These are phyloP conservation scores for Cryptomyrus ogoouensis DNA, from an alignment of 2,113 vertebrate genomes.

Conservation along the genomic window DNA sequence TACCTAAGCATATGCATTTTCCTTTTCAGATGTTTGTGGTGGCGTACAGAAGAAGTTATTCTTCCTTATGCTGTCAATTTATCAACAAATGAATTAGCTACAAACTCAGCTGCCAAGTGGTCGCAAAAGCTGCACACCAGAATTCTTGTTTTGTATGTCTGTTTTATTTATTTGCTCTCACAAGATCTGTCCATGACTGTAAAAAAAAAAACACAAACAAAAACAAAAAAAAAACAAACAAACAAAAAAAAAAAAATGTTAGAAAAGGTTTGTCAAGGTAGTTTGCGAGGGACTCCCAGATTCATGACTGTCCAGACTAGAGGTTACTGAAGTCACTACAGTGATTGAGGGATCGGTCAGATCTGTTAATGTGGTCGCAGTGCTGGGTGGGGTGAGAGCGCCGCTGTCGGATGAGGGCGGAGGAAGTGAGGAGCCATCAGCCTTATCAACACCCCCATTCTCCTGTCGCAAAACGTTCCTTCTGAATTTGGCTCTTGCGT, in stretches of 20 bases:
- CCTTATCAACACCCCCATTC: slow-evolving; percentile 99
- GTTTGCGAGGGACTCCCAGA: slow-evolving; percentile 98
- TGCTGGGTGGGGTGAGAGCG: slow-evolving; percentile 92
- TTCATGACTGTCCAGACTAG: slow-evolving; percentile 99
- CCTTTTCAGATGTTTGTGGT: slow-evolving; percentile 24
- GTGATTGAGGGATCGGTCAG: slow-evolving; percentile 98
- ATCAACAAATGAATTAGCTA: slow-evolving; percentile 47
- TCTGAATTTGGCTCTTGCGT: slow-evolving; percentile 99
- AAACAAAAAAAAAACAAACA: slow-evolving; percentile 34
- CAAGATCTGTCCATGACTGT: slow-evolving; percentile 64
- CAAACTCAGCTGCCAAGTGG: slow-evolving; percentile 81
- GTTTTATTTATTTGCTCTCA: slow-evolving; percentile 66
- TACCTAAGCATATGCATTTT: slow-evolving; percentile 37
- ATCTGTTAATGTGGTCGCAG: slow-evolving; percentile 98
- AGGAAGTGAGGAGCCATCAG: slow-evolving; percentile 94
- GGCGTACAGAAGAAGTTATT: slow-evolving; percentile 26
- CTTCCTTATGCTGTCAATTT: slow-evolving; percentile 34
- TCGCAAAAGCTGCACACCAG: slow-evolving; percentile 83
- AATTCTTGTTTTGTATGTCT: slow-evolving; percentile 43
- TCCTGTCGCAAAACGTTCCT: slow-evolving; percentile 99
- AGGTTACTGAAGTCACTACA: slow-evolving; percentile 96
- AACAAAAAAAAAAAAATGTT: slow-evolving; percentile 65
- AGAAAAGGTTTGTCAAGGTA: slow-evolving; percentile 99
- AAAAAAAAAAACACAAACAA: slow-evolving; percentile 61
- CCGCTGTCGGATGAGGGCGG: slow-evolving; percentile 96